These are phyloP conservation scores for Leistus spinibarbis DNA, from an alignment of 2,888 invertebrate genomes.

Conservation along the genomic window DNA sequence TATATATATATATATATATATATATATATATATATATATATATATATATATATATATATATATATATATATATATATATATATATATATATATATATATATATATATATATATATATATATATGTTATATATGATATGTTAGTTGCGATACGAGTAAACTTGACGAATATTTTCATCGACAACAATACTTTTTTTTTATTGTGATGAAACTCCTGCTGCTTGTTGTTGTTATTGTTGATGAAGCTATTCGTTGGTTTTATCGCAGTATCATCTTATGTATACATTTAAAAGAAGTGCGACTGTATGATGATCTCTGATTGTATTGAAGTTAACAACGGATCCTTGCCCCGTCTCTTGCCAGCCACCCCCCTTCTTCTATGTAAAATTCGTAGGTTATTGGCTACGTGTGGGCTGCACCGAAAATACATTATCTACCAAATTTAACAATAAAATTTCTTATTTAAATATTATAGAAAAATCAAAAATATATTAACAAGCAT, in stretches of 20 bases:
- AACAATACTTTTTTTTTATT: background rate
- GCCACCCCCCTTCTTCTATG: constrained; percentile 33
- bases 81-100: background rate
- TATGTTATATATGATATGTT: background rate
- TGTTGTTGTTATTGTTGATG: background rate
- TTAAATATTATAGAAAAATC: too few relatives aligned
- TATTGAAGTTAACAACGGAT: constrained; percentile 31
- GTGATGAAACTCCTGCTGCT: background rate
- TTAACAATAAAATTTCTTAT: too few relatives aligned
- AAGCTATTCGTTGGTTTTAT: background rate
- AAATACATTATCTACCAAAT: constrained; percentile 1
- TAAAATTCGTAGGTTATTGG: constrained; percentile 36
- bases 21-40: background rate
- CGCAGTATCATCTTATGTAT: constrained; percentile 1
- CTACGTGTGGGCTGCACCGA: background rate
- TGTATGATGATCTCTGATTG: constrained; percentile 35
- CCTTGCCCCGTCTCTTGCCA: constrained; percentile 37
- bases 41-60: background rate
- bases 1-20: background rate
- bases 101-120: background rate
- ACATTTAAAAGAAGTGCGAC: constrained; percentile 29
- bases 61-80: background rate
- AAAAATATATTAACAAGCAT: too few relatives aligned
- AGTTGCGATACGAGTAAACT: background rate
- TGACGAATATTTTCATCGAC: background rate